Conservation (phyloP, 2,797 vertebrate genomes). For the Anas flavirostris region DNA sequence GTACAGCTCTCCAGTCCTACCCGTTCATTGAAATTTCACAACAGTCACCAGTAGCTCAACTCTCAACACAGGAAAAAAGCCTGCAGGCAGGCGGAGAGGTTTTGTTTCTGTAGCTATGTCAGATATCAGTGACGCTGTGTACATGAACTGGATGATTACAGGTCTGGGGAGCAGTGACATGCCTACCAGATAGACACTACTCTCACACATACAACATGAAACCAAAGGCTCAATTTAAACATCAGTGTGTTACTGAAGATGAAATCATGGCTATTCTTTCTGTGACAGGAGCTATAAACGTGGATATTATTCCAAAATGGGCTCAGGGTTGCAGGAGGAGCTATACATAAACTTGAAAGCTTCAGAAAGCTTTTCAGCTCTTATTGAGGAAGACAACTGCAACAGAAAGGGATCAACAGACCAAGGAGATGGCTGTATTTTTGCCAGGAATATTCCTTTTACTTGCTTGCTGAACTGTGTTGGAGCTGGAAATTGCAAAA, state of each 20-base stretch:
- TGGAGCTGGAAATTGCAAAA: background rate
- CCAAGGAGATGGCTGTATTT: background rate
- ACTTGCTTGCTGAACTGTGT: background rate
- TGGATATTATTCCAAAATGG: background rate
- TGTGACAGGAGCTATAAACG: background rate
- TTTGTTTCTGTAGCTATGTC: background rate
- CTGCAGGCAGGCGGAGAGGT: background rate
- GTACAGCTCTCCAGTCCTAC: background rate
- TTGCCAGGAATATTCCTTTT: background rate
- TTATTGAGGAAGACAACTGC: background rate
- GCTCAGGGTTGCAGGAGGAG: background rate
- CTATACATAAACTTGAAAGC: background rate
- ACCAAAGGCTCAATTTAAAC: background rate
- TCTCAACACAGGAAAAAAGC: background rate
- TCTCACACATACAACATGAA: background rate
- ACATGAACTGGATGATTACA: background rate
- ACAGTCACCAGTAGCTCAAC: background rate
- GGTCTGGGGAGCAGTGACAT: background rate
- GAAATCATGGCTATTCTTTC: background rate
- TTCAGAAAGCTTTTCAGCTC: background rate
- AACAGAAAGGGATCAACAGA: background rate
- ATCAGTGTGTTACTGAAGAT: background rate
- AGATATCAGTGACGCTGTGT: background rate
- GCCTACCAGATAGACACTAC: background rate
- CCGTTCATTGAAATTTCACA: background rate